Conservation (phyloP, 2,888 invertebrate species). For the Volucella zonaria region DNA sequence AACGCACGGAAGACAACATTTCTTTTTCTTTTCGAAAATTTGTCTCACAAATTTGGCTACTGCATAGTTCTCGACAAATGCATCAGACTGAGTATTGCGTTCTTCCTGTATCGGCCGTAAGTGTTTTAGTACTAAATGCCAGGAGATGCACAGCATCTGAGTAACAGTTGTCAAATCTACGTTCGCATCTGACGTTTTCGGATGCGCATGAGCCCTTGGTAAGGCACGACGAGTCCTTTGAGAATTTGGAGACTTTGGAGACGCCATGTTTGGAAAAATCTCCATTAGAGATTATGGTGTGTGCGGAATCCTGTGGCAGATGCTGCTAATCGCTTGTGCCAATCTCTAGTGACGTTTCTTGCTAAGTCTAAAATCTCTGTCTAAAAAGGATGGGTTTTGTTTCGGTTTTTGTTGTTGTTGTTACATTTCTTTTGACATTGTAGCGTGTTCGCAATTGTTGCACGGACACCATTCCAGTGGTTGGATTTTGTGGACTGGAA, state of each 20-base stretch:
- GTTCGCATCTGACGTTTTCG: slow-evolving; percentile 42
- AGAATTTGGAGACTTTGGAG: slow-evolving; percentile 44
- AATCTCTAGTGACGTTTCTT: neutral
- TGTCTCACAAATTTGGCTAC: slow-evolving; percentile 12
- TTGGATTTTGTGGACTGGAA: neutral
- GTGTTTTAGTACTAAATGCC: slow-evolving; percentile 55
- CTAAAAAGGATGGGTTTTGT: slow-evolving; percentile 3
- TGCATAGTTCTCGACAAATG: slow-evolving; percentile 39
- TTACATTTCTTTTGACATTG: neutral
- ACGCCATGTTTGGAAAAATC: slow-evolving; percentile 58
- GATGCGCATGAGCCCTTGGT: slow-evolving; percentile 52
- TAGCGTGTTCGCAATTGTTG: slow-evolving; percentile 60
- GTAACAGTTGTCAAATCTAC: slow-evolving; percentile 67
- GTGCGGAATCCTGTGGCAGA: slow-evolving; percentile 21
- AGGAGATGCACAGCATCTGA: slow-evolving; percentile 66
- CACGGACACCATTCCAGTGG: slow-evolving; percentile 4
- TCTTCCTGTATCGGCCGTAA: slow-evolving; percentile 40
- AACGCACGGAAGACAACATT: slow-evolving; percentile 21
- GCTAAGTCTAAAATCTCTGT: slow-evolving; percentile 28
- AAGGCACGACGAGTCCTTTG: neutral
- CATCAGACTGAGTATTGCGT: neutral
- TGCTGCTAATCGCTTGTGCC: slow-evolving; percentile 43
- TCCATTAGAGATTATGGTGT: slow-evolving; percentile 34
- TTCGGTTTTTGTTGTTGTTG: slow-evolving; percentile 17
- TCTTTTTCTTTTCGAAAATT: slow-evolving; percentile 12